Evolutionary conservation across 1,140 invertebrate species (phyloP).

Genomic region (Drosophila rhopaloa): DNA sequence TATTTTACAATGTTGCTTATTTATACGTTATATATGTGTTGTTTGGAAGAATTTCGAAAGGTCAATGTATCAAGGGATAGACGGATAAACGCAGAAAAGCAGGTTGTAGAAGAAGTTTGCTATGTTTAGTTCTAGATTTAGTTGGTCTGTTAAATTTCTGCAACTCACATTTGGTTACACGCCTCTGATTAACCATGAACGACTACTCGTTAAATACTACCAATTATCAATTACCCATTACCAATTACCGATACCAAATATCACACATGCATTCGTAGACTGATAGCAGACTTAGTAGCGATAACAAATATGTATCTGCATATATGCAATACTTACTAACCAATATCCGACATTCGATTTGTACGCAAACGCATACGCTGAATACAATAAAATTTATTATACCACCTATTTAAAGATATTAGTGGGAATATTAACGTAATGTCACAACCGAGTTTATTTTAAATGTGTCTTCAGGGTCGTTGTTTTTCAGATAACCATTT

Average conservation of each 20-base stretch:
- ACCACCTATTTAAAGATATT: neutral
- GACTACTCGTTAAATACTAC: slow-evolving; percentile 2
- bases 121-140: slow-evolving; percentile 55
- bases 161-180: slow-evolving; percentile 3
- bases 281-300: slow-evolving; percentile 72
- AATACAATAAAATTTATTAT: slow-evolving; percentile 65
- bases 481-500: neutral
- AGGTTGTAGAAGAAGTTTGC: slow-evolving; percentile 64
- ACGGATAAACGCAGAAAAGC: slow-evolving; percentile 36
- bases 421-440: too few relatives aligned
- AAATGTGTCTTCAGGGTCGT: neutral
- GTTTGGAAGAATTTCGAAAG: slow-evolving; percentile 12
- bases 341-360: slow-evolving; percentile 70
- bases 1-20: slow-evolving; percentile 34
- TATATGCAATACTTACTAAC: slow-evolving; percentile 41
- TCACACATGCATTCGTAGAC: slow-evolving; percentile 72
- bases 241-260: slow-evolving; percentile 15
- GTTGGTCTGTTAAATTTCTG: slow-evolving; percentile 6
- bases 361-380: slow-evolving; percentile 50
- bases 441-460: too few relatives aligned
- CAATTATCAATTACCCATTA: slow-evolving; percentile 6
- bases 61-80: slow-evolving; percentile 2
- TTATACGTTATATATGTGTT: slow-evolving; percentile 38
- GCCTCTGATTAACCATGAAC: slow-evolving; percentile 3
- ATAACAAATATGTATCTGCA: slow-evolving; percentile 31